phyloP scores from a whole-genome alignment of 2,113 vertebrate genomes.

The Crotalus horridus region DNA sequence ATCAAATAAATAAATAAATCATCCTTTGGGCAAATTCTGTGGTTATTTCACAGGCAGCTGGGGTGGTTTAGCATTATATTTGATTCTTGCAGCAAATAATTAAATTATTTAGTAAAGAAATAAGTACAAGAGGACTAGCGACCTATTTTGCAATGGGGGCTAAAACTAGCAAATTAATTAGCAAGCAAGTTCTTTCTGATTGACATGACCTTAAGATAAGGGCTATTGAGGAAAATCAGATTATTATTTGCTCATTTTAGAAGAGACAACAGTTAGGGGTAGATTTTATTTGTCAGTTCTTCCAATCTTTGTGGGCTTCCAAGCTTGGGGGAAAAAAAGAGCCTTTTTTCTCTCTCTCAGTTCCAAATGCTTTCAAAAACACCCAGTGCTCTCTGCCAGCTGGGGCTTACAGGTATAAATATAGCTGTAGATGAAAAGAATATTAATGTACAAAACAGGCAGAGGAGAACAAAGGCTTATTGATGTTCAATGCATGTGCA shows the following conservation, averaged over 20 bases:
- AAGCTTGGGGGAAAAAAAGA: constrained; percentile 11
- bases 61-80: background rate
- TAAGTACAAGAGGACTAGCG: background rate
- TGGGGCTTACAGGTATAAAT: background rate
- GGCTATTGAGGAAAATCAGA: constrained; percentile 11
- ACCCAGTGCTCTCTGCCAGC: constrained; percentile 29
- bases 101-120: background rate
- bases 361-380: constrained; percentile 46
- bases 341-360: background rate
- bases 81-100: background rate
- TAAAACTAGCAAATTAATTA: background rate
- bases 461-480: constrained; percentile 27
- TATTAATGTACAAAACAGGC: constrained; percentile 38
- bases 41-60: background rate
- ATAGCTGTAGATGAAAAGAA: constrained; percentile 32
- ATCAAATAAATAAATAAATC: background rate
- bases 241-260: constrained; percentile 3
- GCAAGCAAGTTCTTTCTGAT: constrained; percentile 31
- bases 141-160: background rate
- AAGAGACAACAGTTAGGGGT: constrained; percentile 2
- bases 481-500: constrained; percentile 34
- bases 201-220: constrained; percentile 12
- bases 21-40: background rate
- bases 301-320: background rate
- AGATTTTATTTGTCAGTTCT: background rate